Percentiles rank a stretch among this genome's conserved stretches.
These are phyloP conservation scores for Amiota communis DNA, from an alignment of 2,888 invertebrate species.

Conservation along the genomic window DNA sequence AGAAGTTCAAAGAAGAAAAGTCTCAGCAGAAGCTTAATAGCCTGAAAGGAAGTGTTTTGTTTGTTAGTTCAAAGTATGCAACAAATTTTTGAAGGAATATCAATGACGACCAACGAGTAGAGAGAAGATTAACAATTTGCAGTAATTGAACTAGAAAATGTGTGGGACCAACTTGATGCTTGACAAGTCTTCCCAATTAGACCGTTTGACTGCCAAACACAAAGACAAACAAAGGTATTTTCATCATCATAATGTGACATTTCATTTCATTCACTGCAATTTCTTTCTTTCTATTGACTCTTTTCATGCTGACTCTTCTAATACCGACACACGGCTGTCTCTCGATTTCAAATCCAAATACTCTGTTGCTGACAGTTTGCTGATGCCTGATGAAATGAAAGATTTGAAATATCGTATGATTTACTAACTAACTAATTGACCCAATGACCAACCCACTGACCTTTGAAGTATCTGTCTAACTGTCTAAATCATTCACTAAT, in stretches of 20 bases:
- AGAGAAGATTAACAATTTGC: no score
- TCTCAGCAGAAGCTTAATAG: background rate
- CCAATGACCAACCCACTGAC: background rate
- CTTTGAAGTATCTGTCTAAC: background rate
- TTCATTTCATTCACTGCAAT: constrained; percentile 31
- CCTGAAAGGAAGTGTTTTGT: background rate
- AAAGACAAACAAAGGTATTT: background rate
- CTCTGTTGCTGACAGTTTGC: constrained; percentile 56
- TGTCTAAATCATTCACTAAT: background rate
- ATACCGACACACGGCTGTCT: no score
- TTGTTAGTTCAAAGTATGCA: constrained; percentile 19
- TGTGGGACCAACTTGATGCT: constrained; percentile 35
- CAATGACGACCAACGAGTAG: no score
- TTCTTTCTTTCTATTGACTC: background rate
- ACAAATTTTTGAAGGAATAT: background rate
- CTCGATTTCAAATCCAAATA: constrained; percentile 15
- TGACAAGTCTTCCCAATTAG: constrained; percentile 6
- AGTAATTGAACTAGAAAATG: constrained; percentile 19
- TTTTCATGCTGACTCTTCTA: no score
- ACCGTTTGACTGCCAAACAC: background rate
- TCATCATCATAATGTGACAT: constrained; percentile 12
- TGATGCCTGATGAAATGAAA: constrained; percentile 47
- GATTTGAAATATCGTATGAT: background rate
- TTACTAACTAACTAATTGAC: background rate
- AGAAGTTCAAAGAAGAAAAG: background rate